A percentile compares a stretch with the other conserved stretches of the same genome.
These are phyloP conservation scores for Lethrus apterus DNA, from an alignment of 1,140 invertebrate genomes.

Conservation along the genomic window DNA sequence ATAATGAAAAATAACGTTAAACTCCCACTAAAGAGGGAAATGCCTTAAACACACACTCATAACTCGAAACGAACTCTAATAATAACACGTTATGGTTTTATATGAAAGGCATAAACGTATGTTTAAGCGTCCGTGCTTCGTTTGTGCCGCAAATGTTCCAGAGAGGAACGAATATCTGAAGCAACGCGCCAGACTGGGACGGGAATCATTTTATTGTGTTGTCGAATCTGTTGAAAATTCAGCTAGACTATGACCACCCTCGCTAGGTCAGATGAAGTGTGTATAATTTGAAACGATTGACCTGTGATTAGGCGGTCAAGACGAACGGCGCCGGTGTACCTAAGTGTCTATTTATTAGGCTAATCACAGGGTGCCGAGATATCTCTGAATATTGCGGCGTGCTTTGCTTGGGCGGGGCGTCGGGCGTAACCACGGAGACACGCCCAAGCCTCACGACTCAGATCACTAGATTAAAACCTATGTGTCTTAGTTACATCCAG, in stretches of 20 bases:
- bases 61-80: slow-evolving; percentile 20
- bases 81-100: slow-evolving; percentile 22
- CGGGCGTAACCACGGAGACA: slow-evolving; percentile 22
- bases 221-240: slow-evolving; percentile 11
- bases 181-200: slow-evolving; percentile 1
- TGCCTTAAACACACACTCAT: slow-evolving; percentile 15
- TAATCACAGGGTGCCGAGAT: slow-evolving; percentile 34
- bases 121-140: slow-evolving; percentile 1
- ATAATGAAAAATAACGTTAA: slow-evolving; percentile 14
- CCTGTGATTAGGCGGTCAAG: slow-evolving; percentile 35
- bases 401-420: slow-evolving; percentile 20
- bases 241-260: slow-evolving; percentile 26
- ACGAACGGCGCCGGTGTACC: slow-evolving; percentile 28
- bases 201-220: slow-evolving; percentile 3
- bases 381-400: slow-evolving; percentile 22
- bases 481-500: slow-evolving; percentile 19
- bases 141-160: slow-evolving; percentile 8
- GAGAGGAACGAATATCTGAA: background rate
- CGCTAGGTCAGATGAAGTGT: slow-evolving; percentile 25
- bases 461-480: slow-evolving; percentile 22
- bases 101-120: no score
- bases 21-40: slow-evolving; percentile 17
- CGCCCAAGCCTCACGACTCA: slow-evolving; percentile 29
- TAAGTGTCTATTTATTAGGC: slow-evolving; percentile 36
- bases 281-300: slow-evolving; percentile 33